Evolutionary conservation across 2,888 invertebrate species (phyloP).

Genomic region (Tethea ocularis): DNA sequence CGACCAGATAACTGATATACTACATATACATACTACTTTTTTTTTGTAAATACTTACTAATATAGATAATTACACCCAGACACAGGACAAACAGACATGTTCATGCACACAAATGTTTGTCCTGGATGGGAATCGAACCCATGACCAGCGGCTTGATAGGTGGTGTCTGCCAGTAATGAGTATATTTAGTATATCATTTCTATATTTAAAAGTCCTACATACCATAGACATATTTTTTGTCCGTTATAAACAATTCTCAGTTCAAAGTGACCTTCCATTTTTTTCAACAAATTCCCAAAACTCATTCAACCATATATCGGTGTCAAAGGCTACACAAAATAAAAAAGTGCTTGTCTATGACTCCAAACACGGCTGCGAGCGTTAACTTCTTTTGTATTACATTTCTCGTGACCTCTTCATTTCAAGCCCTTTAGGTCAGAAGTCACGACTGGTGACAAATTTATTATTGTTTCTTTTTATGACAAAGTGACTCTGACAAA

Average conservation of each 20-base stretch:
- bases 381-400: background rate
- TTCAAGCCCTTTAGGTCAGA: slow-evolving; percentile 2
- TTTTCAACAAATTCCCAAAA: slow-evolving; percentile 11
- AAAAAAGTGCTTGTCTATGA: background rate
- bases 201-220: background rate
- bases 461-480: background rate
- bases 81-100: no score
- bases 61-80: no score
- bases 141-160: no score
- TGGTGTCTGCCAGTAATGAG: no score
- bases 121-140: no score
- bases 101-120: no score
- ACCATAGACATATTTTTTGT: background rate
- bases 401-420: background rate
- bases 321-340: slow-evolving; percentile 6
- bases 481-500: background rate
- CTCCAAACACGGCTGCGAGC: background rate
- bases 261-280: background rate
- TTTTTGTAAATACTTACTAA: no score
- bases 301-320: slow-evolving; percentile 12
- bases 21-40: no score
- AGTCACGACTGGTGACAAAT: slow-evolving; percentile 2
- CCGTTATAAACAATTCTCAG: background rate
- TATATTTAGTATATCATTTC: background rate
- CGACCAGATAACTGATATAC: no score